Percentiles rank a stretch among this genome's conserved stretches.
Evolutionary conservation across 2,797 vertebrate genomes (phyloP).

Genomic region (Thalassophryne amazonica): DNA sequence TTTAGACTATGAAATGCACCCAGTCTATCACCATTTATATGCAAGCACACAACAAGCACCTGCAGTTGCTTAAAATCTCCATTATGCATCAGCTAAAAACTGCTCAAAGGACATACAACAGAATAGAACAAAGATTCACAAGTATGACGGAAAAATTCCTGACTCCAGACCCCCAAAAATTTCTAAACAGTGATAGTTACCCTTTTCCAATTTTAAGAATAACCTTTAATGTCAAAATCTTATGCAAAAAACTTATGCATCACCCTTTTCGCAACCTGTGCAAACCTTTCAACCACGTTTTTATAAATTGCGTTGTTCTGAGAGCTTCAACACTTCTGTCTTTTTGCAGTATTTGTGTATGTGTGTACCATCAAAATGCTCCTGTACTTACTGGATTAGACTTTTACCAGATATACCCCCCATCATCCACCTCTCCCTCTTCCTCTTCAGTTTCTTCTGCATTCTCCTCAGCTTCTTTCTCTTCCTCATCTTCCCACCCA

Average conservation of each 20-base stretch:
- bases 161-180: constrained; percentile 43
- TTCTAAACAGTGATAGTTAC: constrained; percentile 35
- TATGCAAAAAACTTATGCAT: constrained; percentile 33
- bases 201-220: constrained; percentile 35
- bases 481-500: constrained; percentile 97
- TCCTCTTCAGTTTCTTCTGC: constrained; percentile 92
- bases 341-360: constrained; percentile 57
- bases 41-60: constrained; percentile 53
- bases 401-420: constrained; percentile 97
- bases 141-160: constrained; percentile 71
- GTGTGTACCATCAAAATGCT: constrained; percentile 50
- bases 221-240: constrained; percentile 55
- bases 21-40: constrained; percentile 24
- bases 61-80: constrained; percentile 57
- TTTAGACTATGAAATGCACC: constrained; percentile 45
- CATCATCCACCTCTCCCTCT: constrained; percentile 92
- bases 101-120: constrained; percentile 72
- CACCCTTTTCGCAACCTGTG: constrained; percentile 30
- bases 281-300: constrained; percentile 26
- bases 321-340: constrained; percentile 60
- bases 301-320: constrained; percentile 59
- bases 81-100: constrained; percentile 71
- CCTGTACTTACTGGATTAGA: constrained; percentile 53
- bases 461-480: constrained; percentile 91
- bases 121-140: constrained; percentile 78